Percentiles rank a stretch among this genome's conserved stretches.
These are phyloP conservation scores for Athrips mouffetella DNA, from an alignment of 2,888 invertebrate genomes.

Conservation along the genomic window DNA sequence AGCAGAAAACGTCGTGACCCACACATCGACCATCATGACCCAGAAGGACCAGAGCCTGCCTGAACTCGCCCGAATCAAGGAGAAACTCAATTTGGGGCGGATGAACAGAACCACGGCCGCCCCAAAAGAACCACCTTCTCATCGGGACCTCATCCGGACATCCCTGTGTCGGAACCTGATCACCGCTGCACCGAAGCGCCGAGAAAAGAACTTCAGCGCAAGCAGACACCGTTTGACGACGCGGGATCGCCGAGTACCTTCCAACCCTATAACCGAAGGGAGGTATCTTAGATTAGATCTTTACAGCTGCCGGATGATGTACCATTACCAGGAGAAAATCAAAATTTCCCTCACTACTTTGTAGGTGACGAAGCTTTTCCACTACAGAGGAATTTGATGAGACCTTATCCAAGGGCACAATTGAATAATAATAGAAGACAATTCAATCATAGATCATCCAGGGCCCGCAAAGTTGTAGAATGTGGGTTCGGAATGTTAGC, in stretches of 20 bases:
- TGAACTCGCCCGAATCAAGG: too few species aligned
- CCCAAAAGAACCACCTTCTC: too few species aligned
- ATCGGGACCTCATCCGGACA: too few species aligned
- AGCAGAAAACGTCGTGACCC: too few species aligned
- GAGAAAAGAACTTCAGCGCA: constrained; percentile 8
- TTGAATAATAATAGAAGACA: constrained; percentile 16
- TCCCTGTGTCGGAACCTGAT: constrained; percentile 24
- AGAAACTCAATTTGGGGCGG: too few species aligned
- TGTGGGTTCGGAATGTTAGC: constrained; percentile 21
- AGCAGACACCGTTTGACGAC: too few species aligned
- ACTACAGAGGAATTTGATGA: constrained; percentile 19
- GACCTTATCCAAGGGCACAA: constrained; percentile 16
- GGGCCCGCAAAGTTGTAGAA: constrained; percentile 20
- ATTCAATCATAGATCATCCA: constrained; percentile 21
- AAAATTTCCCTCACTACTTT: constrained; percentile 15
- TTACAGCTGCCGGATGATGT: constrained; percentile 12
- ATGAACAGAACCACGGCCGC: constrained; percentile 22
- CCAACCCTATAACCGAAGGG: too few species aligned
- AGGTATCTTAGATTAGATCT: constrained; percentile 22
- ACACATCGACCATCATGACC: too few species aligned
- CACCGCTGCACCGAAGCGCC: too few species aligned
- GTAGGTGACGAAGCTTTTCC: constrained; percentile 24
- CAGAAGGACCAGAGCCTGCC: too few species aligned
- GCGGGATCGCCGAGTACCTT: too few species aligned
- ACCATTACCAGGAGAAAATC: constrained; percentile 18